Base-by-base conservation (phyloP, 37 sponge, comb jelly and placozoan species). In the Spongilla lacustris region DNA sequence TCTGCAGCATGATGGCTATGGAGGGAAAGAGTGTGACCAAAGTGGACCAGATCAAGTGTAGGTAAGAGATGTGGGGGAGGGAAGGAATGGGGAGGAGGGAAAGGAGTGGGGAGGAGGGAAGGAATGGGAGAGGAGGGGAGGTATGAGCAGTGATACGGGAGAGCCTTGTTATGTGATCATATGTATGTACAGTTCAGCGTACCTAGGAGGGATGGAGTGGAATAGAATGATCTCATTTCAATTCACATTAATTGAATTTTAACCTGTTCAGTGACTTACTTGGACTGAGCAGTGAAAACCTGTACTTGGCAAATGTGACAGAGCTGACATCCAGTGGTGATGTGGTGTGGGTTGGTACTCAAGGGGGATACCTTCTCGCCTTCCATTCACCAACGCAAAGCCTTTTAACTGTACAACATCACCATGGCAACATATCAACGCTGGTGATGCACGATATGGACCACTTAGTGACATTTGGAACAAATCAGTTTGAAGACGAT, bases 261-360 rank as follows among this genome's bases (percentile, higher is more conserved):
- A 41, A 41, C 29, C 32, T 35, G 14, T 72, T 72, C 14, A 34
- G 32, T 28, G 26, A 28, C 5, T 5, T 29, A 5, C 71, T 50
- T 0, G 38, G 29, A 38, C 12, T 32, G 14, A 10, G 33, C 33
- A 22, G 17, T 76, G 77, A 35, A 58, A 58, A 58, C 11, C 14
- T 58, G 12, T 17, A 58, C 58, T 6, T 68, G 49, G 81, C 90
- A 4, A 19, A 24, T 27, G 74, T 90, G 23, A 81, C 70, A 41
- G 79, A 77, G 50, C 38, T 90, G n/a, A 81, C 34, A 0, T 38
- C 88, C 21, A 67, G 84, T 36, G 37, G 69, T 0, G 69, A 82
- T 26, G 81, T 48, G 5, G 82, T 92, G 71, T 92, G 93, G 93
- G 90, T 88, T 48, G 76, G 86, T 24, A 92, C 93, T 0, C 46